Conservation (phyloP, 2,888 invertebrate species). For the Andrena dorsata region DNA sequence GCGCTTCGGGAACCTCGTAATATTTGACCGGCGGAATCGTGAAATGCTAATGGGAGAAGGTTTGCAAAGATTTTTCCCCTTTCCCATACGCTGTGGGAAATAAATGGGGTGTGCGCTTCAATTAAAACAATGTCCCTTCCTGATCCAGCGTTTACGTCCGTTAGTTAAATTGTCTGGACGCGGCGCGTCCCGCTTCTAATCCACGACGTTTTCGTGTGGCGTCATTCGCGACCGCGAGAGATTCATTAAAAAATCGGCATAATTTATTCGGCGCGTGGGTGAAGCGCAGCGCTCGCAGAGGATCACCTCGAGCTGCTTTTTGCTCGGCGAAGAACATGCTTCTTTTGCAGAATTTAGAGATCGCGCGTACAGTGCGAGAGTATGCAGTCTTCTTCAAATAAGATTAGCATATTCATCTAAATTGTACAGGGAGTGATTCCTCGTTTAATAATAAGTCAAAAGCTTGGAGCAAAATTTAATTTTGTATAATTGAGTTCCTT, state of each 20-base stretch:
- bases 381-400: neutral
- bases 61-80: slow-evolving; percentile 21
- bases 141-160: slow-evolving; percentile 11
- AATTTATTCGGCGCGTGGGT: slow-evolving; percentile 42
- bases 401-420: neutral
- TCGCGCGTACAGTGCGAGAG: slow-evolving; percentile 20
- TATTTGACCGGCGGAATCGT: slow-evolving; percentile 28
- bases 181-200: slow-evolving; percentile 3
- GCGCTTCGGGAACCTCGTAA: slow-evolving; percentile 4
- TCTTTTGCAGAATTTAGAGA: slow-evolving; percentile 13
- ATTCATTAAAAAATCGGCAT: slow-evolving; percentile 46
- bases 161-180: slow-evolving; percentile 1
- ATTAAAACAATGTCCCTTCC: slow-evolving; percentile 39
- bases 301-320: slow-evolving; percentile 21
- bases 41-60: slow-evolving; percentile 18
- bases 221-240: slow-evolving; percentile 14
- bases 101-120: slow-evolving; percentile 4
- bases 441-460: too few relatives aligned
- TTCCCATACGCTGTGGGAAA: slow-evolving; percentile 7
- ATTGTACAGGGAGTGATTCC: neutral
- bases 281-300: slow-evolving; percentile 6
- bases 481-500: too few relatives aligned
- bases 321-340: neutral
- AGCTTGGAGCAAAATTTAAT: too few relatives aligned
- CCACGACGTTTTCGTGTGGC: slow-evolving; percentile 9